Conservation (phyloP, 2,797 vertebrate species). For the Mycteria americana region DNA sequence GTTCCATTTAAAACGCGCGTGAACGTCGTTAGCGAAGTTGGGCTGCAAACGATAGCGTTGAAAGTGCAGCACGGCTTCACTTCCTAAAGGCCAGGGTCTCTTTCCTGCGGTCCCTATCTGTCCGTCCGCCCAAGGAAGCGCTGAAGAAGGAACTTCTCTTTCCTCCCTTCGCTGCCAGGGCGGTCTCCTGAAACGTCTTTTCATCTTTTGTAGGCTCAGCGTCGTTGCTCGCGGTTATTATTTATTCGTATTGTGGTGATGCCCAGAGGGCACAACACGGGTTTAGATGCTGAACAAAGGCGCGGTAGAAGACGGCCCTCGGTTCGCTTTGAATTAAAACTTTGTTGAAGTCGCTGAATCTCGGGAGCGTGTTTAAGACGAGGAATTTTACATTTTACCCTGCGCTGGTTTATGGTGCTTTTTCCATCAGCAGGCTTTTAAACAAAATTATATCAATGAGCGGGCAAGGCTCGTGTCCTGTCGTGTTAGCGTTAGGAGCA, state of each 20-base stretch:
- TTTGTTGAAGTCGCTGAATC: neutral
- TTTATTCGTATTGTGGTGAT: neutral
- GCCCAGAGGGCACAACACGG: neutral
- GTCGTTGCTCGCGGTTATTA: neutral
- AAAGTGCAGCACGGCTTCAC: neutral
- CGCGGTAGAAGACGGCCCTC: neutral
- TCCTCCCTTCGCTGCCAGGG: neutral
- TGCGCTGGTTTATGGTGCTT: neutral
- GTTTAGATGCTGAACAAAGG: neutral
- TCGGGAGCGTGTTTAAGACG: rapidly evolving
- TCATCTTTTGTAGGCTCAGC: neutral
- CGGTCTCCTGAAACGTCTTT: neutral
- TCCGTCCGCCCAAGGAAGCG: neutral
- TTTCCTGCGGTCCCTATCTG: neutral
- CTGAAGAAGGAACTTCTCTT: neutral
- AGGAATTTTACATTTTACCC: neutral
- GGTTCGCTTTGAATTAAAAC: neutral
- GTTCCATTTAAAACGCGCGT: neutral
- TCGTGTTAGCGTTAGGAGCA: neutral
- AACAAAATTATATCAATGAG: neutral
- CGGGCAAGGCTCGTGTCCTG: neutral
- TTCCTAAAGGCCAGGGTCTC: neutral
- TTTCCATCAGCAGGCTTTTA: neutral
- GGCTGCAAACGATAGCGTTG: neutral
- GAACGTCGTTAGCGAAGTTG: no score